Percentiles rank a stretch among this genome's conserved stretches.
These are phyloP conservation scores for Helostoma temminkii DNA, from an alignment of 2,797 vertebrate species.

Conservation along the genomic window DNA sequence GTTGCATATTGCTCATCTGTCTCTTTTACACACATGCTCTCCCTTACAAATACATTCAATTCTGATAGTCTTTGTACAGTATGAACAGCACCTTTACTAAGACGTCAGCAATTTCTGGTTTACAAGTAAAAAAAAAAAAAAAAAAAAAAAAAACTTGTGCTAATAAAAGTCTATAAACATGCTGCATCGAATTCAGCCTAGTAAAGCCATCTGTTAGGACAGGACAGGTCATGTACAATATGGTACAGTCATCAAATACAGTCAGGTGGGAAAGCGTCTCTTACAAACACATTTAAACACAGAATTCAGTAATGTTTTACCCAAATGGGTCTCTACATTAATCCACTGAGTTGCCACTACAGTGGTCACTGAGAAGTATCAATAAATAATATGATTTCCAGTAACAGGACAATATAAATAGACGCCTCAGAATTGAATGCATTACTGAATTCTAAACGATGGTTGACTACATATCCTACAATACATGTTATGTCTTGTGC, in stretches of 20 bases:
- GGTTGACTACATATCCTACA: too few species aligned
- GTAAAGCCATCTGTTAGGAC: neutral
- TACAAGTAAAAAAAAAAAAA: too few species aligned
- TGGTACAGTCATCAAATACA: conserved; percentile 7
- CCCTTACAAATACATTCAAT: conserved; percentile 13
- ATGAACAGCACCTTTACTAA: conserved; percentile 4
- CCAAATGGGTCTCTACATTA: too few species aligned
- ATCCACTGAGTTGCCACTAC: neutral
- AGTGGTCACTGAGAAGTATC: neutral
- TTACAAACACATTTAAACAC: too few species aligned
- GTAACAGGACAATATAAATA: too few species aligned
- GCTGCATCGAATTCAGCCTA: too few species aligned
- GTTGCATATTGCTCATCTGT: conserved; percentile 36
- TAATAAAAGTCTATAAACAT: conserved; percentile 23
- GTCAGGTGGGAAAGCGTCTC: neutral
- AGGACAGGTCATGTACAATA: neutral
- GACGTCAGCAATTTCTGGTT: conserved; percentile 1
- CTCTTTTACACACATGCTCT: conserved; percentile 13
- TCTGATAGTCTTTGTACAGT: conserved; percentile 10
- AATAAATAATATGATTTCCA: too few species aligned
- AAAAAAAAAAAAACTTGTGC: neutral
- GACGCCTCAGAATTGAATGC: too few species aligned
- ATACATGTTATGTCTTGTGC: too few species aligned
- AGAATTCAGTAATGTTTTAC: too few species aligned
- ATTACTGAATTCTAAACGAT: too few species aligned